Conservation (phyloP, 2,113 vertebrate genomes). For the Ariopsis seemanni region DNA sequence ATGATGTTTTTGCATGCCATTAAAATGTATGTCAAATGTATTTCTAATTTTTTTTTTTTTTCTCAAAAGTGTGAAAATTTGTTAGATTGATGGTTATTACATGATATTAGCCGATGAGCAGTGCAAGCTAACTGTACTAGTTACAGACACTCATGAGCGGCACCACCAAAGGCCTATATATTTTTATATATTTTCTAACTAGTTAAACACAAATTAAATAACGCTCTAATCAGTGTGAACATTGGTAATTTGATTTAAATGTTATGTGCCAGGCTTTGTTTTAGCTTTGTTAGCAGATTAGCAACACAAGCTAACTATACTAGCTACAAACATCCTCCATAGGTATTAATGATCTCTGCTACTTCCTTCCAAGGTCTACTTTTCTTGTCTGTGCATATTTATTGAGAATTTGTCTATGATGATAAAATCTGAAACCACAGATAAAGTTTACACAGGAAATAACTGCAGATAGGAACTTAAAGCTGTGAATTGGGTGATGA, state of each 20-base stretch:
- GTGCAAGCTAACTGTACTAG: neutral
- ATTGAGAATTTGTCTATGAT: neutral
- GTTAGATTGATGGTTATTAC: neutral
- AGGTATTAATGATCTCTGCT: no score
- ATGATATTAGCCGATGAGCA: neutral
- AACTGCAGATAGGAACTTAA: no score
- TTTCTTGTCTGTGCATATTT: neutral
- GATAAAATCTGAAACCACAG: neutral
- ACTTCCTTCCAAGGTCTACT: no score
- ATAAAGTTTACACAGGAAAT: neutral
- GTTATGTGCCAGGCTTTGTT: no score
- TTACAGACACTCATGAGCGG: neutral
- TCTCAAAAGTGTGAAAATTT: neutral
- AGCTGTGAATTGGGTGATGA: no score
- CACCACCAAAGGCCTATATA: neutral
- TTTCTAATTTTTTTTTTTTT: neutral
- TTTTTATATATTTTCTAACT: no score
- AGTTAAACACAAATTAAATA: no score
- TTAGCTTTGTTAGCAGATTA: no score
- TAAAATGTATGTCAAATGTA: neutral
- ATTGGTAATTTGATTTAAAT: no score
- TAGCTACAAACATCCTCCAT: no score
- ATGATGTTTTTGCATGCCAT: neutral
- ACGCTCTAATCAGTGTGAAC: no score
- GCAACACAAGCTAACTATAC: no score